These are phyloP conservation scores for Alosa alosa DNA, from an alignment of 2,113 vertebrate species.

Conservation along the genomic window DNA sequence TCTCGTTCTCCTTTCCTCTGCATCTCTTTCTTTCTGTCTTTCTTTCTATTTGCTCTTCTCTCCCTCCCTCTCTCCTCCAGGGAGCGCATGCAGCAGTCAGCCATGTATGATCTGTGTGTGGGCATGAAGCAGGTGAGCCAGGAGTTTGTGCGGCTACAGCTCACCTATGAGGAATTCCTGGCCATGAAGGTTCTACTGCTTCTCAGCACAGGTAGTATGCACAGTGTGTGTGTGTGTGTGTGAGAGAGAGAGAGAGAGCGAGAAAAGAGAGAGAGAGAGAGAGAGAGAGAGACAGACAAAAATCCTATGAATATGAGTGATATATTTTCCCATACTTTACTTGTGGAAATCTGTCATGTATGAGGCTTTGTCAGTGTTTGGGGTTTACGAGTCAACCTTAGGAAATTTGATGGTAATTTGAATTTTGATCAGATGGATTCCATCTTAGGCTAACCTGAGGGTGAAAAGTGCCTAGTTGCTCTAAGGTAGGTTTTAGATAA, in stretches of 20 bases:
- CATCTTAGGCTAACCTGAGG: background rate
- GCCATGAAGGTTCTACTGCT: conserved; percentile 97
- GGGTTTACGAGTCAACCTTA: too few species aligned
- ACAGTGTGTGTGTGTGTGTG: conserved; percentile 17
- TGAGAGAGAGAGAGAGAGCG: background rate
- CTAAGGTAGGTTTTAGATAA: background rate
- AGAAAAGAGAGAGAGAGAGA: too few species aligned
- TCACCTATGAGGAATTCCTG: conserved; percentile 94
- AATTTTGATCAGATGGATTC: background rate
- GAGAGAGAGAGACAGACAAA: too few species aligned
- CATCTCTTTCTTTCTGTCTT: conserved; percentile 46
- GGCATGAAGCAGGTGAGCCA: conserved; percentile 98
- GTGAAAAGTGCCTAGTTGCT: background rate
- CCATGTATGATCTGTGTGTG: conserved; percentile 97
- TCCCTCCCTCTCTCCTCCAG: conserved; percentile 60
- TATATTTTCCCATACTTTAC: background rate
- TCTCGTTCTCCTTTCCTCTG: conserved; percentile 38
- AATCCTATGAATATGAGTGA: background rate
- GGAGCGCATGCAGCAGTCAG: conserved; percentile 96
- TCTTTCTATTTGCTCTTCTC: conserved; percentile 44
- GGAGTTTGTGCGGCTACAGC: conserved; percentile 95
- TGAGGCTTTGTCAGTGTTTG: too few species aligned
- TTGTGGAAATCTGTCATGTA: too few species aligned
- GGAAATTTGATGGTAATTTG: too few species aligned
- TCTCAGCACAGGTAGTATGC: conserved; percentile 87